Percentiles rank a stretch among this genome's conserved stretches.
Evolutionary conservation across 2,888 invertebrate genomes (phyloP).

Genomic region (Caprella mutica): DNA sequence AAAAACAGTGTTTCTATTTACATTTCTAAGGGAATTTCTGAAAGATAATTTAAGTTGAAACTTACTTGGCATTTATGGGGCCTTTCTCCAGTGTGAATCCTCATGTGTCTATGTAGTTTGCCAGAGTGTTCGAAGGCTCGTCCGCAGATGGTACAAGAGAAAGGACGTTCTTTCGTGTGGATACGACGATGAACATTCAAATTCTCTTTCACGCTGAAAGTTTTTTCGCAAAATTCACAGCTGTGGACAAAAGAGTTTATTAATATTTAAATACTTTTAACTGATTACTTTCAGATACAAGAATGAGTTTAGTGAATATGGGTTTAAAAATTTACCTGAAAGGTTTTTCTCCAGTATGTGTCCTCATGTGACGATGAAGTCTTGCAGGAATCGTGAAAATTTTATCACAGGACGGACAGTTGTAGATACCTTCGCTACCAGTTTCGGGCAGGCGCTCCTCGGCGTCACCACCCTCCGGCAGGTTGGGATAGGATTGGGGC

Average conservation of each 20-base stretch:
- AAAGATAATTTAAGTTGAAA: too few relatives aligned
- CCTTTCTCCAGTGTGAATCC: constrained; percentile 79
- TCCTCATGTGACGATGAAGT: constrained; percentile 70
- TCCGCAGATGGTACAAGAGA: constrained; percentile 76
- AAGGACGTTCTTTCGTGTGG: constrained; percentile 82
- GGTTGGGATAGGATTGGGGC: too few relatives aligned
- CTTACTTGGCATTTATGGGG: constrained; percentile 71
- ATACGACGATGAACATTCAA: constrained; percentile 75
- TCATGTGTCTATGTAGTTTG: constrained; percentile 76
- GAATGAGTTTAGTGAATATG: neutral
- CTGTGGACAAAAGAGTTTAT: constrained; percentile 40
- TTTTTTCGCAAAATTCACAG: constrained; percentile 83
- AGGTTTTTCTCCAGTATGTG: constrained; percentile 81
- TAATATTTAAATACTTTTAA: neutral
- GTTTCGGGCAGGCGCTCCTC: too few relatives aligned
- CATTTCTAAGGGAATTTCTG: neutral
- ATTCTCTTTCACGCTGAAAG: constrained; percentile 85
- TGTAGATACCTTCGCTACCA: too few relatives aligned
- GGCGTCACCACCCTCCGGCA: too few relatives aligned
- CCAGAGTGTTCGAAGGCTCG: constrained; percentile 84
- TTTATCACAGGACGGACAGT: too few relatives aligned
- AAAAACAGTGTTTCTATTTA: neutral
- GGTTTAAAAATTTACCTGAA: constrained; percentile 43
- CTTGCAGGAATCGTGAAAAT: constrained; percentile 83
- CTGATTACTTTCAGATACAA: neutral